A percentile compares a stretch with the other conserved stretches of the same genome.
These are phyloP conservation scores for Rhaphigaster nebulosa DNA, from an alignment of 2,888 invertebrate genomes.

Conservation along the genomic window DNA sequence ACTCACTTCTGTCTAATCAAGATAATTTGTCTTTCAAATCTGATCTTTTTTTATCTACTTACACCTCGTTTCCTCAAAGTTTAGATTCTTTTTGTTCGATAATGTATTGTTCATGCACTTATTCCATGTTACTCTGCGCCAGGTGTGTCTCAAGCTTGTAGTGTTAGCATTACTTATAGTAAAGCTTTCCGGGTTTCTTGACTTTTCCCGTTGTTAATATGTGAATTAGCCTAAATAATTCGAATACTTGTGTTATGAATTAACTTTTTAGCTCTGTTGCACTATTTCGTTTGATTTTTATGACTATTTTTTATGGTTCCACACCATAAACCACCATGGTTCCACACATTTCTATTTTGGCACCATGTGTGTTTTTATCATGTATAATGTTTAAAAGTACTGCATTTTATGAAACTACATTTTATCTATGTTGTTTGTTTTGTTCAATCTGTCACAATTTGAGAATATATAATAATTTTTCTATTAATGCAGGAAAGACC, in stretches of 20 bases:
- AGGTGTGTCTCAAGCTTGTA: neutral
- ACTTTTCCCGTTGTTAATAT: neutral
- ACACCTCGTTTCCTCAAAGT: neutral
- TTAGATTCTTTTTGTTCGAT: neutral
- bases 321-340: too few relatives aligned
- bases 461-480: neutral
- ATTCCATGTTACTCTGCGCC: neutral
- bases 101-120: neutral
- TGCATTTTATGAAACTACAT: neutral
- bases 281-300: neutral
- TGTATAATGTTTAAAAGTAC: neutral
- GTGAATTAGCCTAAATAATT: too few relatives aligned
- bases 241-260: neutral
- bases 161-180: neutral
- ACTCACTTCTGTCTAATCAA: neutral
- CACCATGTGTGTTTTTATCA: neutral
- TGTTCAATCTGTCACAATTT: neutral
- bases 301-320: neutral
- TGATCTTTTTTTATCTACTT: neutral
- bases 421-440: neutral
- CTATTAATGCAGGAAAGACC: constrained; percentile 70
- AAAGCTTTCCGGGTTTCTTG: neutral
- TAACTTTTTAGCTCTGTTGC: neutral
- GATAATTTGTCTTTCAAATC: constrained; percentile 12
- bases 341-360: neutral